A percentile compares a stretch with the other conserved stretches of the same genome.
Evolutionary conservation across 2,888 invertebrate species (phyloP).

Genomic region (Ligdia adustata): DNA sequence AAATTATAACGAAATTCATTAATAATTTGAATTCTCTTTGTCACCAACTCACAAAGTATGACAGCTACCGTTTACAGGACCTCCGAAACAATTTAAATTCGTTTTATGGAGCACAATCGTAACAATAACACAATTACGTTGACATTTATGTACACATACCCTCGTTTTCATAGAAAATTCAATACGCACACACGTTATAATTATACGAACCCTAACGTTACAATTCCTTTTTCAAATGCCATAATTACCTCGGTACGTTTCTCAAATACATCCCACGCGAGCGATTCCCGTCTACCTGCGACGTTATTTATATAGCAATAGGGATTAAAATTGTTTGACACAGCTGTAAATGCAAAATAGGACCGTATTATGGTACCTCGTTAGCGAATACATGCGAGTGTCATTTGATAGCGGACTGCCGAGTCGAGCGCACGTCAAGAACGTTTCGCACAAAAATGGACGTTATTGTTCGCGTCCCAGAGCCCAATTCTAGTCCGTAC

Average conservation of each 20-base stretch:
- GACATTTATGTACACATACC: constrained; percentile 44
- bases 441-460: constrained; percentile 47
- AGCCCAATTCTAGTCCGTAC: constrained; percentile 47
- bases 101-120: constrained; percentile 25
- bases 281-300: constrained; percentile 26
- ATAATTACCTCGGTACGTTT: constrained; percentile 59
- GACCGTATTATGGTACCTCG: constrained; percentile 64
- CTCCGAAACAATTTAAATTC: constrained; percentile 27
- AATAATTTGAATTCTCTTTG: constrained; percentile 11
- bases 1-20: constrained; percentile 15
- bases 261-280: constrained; percentile 51
- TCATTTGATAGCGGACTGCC: constrained; percentile 70
- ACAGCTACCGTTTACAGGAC: constrained; percentile 18
- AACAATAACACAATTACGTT: constrained; percentile 36
- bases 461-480: constrained; percentile 43
- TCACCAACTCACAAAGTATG: constrained; percentile 14
- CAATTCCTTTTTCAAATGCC: constrained; percentile 69
- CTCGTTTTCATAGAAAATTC: constrained; percentile 46
- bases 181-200: constrained; percentile 49
- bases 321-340: constrained; percentile 49
- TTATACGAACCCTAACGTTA: constrained; percentile 61
- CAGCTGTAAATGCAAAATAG: constrained; percentile 52
- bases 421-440: constrained; percentile 47
- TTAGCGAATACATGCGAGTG: constrained; percentile 71
- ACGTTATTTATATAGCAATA: constrained; percentile 42